Conservation (phyloP, 2,113 vertebrate species). For the Stomatorhinus ivindoensis region DNA sequence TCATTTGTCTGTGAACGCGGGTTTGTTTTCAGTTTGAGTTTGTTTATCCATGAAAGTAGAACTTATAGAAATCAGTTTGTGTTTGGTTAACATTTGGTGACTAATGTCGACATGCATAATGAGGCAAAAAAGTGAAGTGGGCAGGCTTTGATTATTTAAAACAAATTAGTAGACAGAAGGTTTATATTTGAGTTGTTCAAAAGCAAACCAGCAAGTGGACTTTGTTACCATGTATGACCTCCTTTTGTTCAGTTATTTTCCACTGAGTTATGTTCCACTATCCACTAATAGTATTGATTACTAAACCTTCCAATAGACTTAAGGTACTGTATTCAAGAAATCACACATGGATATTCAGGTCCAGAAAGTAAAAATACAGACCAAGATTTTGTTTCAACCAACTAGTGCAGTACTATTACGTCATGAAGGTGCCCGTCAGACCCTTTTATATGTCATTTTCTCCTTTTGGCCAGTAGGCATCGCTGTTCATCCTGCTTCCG, state of each 20-base stretch:
- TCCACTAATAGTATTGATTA: neutral
- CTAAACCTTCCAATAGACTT: neutral
- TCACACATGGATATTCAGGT: neutral
- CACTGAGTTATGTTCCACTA: too few relatives aligned
- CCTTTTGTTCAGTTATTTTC: too few relatives aligned
- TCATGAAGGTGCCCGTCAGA: neutral
- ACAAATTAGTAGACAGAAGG: neutral
- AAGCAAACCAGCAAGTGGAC: neutral
- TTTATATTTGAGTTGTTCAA: neutral
- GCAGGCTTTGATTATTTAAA: neutral
- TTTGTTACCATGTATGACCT: neutral
- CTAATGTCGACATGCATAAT: neutral
- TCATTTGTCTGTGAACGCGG: neutral
- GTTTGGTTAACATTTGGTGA: too few relatives aligned
- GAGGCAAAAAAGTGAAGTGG: neutral
- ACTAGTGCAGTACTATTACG: neutral
- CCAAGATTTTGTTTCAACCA: neutral
- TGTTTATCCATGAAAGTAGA: neutral
- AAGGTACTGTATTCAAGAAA: neutral
- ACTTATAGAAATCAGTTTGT: too few relatives aligned
- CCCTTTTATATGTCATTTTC: neutral
- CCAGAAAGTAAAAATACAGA: neutral
- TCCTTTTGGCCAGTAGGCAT: neutral
- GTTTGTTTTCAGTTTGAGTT: neutral
- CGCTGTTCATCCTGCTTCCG: neutral